These are phyloP conservation scores for Drosophila nigritarsus DNA, from an alignment of 2,888 invertebrate genomes.

Conservation along the genomic window DNA sequence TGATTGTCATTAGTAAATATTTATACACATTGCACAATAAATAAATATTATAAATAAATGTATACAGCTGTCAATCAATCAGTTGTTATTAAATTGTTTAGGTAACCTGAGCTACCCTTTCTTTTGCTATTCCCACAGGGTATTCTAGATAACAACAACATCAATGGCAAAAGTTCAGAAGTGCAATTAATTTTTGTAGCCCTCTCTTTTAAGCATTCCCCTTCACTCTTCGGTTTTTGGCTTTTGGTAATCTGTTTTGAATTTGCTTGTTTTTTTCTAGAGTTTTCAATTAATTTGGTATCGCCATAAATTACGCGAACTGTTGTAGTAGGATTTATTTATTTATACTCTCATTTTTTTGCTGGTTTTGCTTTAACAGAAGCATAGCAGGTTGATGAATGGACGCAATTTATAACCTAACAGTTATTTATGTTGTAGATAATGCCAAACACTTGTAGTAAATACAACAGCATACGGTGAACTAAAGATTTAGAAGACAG, in stretches of 20 bases:
- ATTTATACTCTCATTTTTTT: slow-evolving; percentile 9
- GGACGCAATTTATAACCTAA: slow-evolving; percentile 4
- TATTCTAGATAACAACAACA: slow-evolving; percentile 15
- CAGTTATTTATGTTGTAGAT: slow-evolving; percentile 7
- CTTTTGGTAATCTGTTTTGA: slow-evolving; percentile 19
- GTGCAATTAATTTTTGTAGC: slow-evolving; percentile 64
- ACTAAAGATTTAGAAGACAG: neutral
- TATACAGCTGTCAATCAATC: neutral
- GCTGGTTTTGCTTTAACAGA: slow-evolving; percentile 7
- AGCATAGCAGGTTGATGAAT: slow-evolving; percentile 32
- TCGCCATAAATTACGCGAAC: slow-evolving; percentile 47
- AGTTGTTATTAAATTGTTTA: neutral
- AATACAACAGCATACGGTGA: neutral
- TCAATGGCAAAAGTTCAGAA: slow-evolving; percentile 49
- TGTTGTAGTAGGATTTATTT: slow-evolving; percentile 23
- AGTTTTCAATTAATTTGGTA: slow-evolving; percentile 46
- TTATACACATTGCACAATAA: neutral
- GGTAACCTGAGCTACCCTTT: neutral
- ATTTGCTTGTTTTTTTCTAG: neutral
- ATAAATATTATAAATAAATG: neutral
- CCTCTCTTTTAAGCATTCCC: slow-evolving; percentile 28
- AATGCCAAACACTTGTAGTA: neutral
- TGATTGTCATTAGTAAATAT: neutral
- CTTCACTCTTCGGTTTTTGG: slow-evolving; percentile 29
- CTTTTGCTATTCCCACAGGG: neutral